Evolutionary conservation across 2,113 vertebrate species (phyloP), one percentile per base, ranked within the genome.

Genomic region (Atherinomorus stipes): DNA sequence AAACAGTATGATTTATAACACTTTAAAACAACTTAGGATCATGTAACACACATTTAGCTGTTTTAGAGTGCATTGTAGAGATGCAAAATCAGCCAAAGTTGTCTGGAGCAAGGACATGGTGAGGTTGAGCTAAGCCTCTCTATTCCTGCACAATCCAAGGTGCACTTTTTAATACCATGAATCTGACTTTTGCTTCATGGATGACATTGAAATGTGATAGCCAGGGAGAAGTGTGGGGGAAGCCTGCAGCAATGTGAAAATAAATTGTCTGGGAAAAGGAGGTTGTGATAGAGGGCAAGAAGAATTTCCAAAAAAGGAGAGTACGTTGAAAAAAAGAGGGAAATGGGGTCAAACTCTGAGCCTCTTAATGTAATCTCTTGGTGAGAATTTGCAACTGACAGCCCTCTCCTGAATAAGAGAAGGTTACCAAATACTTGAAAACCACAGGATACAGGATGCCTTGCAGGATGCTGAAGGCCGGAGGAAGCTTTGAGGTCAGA

Each of bases 361-460:
- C 61, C 42, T 37, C 2, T 49, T 11, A 25, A 3, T 63, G 40
- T 62, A 5, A 71, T 80, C 58, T 65, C n/a, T 40, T 23, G 31
- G 25, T 67, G 31, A 64, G 38, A 73, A 49, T 40, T 4, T 64
- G 15, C 47, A 57, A 70, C 49, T 60, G 28, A 59, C 62, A 76
- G 16, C 38, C 37, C 7, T 19, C 31, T 44, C 1, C 8, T 64
- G 54, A 49, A 56, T 47, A n/a, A 60, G 16, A 31, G 45, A 52
- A 58, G 58, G 60, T 68, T 37, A 23, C 18, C 16, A 76, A 67
- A 58, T 34, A 23, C 38, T 64, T 72, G 18, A 62, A 64, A 82
- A 57, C 58, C 37, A 74, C 3, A 65, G 22, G 25, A 73, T 40
- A 47, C 28, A 16, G 28, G n/a, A 42, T 7, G 7, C 16, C 63